Conservation (phyloP, 2,888 invertebrate genomes). For the Altica lythri region DNA sequence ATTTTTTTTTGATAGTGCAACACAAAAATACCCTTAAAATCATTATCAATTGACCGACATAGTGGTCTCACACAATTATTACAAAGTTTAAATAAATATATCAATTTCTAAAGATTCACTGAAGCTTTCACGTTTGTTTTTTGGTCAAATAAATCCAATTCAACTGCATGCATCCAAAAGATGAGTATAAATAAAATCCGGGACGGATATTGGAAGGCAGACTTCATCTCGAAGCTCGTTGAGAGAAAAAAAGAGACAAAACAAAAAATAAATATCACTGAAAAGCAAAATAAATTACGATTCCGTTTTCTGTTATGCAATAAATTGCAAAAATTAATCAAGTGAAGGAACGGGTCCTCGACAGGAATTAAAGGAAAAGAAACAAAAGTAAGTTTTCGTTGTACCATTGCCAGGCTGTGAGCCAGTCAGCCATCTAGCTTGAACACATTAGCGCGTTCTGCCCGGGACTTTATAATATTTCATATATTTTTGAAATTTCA, state of each 20-base stretch:
- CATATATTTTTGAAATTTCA: constrained; percentile 27
- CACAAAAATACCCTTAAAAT: no score
- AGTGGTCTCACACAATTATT: no score
- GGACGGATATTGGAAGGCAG: constrained; percentile 34
- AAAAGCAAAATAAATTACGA: constrained; percentile 44
- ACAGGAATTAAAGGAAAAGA: constrained; percentile 48
- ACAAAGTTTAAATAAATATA: no score
- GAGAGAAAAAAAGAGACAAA: constrained; percentile 30
- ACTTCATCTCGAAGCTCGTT: constrained; percentile 33
- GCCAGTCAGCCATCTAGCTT: constrained; percentile 31
- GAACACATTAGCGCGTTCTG: constrained; percentile 32
- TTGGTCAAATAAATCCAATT: constrained; percentile 42
- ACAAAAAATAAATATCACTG: constrained; percentile 18
- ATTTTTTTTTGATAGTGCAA: no score
- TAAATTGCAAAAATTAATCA: constrained; percentile 53
- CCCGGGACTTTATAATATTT: constrained; percentile 31
- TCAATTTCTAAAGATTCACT: constrained; percentile 37
- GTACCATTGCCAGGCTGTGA: constrained; percentile 47
- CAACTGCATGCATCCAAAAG: constrained; percentile 34
- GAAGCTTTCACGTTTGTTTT: constrained; percentile 36
- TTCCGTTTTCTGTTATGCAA: constrained; percentile 48
- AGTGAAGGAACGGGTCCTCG: constrained; percentile 45
- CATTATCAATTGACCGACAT: no score
- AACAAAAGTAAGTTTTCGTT: constrained; percentile 43
- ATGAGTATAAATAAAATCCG: constrained; percentile 36